Base-by-base conservation (phyloP, 1,140 invertebrate genomes). In the Triops longicaudatus region DNA sequence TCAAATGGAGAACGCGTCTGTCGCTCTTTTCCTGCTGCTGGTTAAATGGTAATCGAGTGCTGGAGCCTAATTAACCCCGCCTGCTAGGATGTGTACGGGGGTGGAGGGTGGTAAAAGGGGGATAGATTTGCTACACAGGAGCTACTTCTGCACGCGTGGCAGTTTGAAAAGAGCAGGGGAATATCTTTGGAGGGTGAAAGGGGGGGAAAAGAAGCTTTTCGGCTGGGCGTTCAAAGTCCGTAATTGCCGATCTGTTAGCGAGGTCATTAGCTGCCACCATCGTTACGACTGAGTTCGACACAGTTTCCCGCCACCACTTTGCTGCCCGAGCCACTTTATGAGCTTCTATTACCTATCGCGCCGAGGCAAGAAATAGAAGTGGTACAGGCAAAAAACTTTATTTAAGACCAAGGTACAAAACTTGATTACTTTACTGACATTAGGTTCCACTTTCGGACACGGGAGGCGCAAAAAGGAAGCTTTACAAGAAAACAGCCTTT, bases 161-260 rank as follows among this genome's bases (percentile, higher is more conserved):
- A 63, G 50, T 63, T 63, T 63, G 50, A 63, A 37, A n/a, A 37
- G 31, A 37, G 31, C 31, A 7, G 31, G 50, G 50, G 14, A 17
- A 17, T 63, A 12, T 17, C 50, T 22, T 63, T 63, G 31, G 31
- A 37, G 31, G 31, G 7, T 37, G 31, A 7, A 2, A 7, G 31
- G 7, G 31, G 31, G 31, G n/a, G n/a, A 44, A 17, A 44, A 44
- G 43, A 44, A 63, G 50, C 50, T 63, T 63, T 63, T 63, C 50
- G 50, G 17, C 50, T 17, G 50, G 50, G 50, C 50, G 50, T 63
- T 63, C 50, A 12, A 75, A 43, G 37, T 75, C 37, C 74, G 74
- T 75, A 75, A 75, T 75, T 75, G 74, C 74, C 37, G 74, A 75
- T 75, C 74, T 75, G 74, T 75, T 75, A 75, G 74, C 74, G 74